These are phyloP conservation scores for Encarsia formosa DNA, from an alignment of 2,888 invertebrate species.

Conservation along the genomic window DNA sequence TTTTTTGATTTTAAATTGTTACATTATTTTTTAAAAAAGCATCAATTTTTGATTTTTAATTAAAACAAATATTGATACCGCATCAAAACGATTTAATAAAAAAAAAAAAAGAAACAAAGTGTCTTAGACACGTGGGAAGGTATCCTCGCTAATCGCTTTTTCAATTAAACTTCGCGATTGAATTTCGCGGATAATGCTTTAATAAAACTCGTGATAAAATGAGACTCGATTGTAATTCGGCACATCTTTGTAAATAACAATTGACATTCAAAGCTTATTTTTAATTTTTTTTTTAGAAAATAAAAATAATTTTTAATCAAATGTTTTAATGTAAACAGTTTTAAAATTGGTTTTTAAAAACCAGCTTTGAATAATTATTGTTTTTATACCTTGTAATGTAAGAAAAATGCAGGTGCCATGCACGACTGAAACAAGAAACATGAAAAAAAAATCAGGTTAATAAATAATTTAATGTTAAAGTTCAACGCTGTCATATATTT, in stretches of 20 bases:
- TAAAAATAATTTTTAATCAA: neutral
- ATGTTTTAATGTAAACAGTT: neutral
- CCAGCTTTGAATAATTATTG: conserved; percentile 12
- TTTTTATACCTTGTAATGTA: conserved; percentile 13
- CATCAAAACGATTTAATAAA: neutral
- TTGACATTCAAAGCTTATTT: neutral
- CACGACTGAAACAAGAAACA: conserved; percentile 19
- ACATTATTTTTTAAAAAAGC: neutral
- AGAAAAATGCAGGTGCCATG: conserved; percentile 33
- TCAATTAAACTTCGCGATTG: conserved; percentile 17
- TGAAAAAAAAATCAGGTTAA: conserved; percentile 8
- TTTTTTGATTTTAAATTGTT: neutral
- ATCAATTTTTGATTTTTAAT: neutral
- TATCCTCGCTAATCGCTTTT: conserved; percentile 25
- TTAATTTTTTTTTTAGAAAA: no score
- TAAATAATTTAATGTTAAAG: conserved; percentile 15
- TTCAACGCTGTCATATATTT: conserved; percentile 20
- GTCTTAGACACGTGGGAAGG: conserved; percentile 16
- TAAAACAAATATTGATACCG: neutral
- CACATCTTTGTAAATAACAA: conserved; percentile 8
- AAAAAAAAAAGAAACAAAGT: neutral
- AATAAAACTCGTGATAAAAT: conserved; percentile 19
- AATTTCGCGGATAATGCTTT: conserved; percentile 16
- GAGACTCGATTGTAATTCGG: conserved; percentile 17
- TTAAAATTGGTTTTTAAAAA: neutral